These are phyloP conservation scores for Epinotia demarniana DNA, from an alignment of 2,888 invertebrate genomes.

Conservation along the genomic window DNA sequence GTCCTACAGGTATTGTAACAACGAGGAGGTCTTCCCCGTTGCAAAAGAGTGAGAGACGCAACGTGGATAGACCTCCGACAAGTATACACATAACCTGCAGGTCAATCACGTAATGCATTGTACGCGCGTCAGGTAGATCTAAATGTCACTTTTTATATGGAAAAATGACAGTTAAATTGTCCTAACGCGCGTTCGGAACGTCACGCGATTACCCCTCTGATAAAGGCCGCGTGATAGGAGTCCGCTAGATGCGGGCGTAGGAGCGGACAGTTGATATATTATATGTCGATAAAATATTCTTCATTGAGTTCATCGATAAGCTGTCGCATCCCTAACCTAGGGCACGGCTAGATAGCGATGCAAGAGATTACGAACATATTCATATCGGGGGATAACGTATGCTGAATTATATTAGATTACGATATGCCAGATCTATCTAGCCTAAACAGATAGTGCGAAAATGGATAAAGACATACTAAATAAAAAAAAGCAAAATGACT, in stretches of 20 bases:
- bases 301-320: conserved; percentile 47
- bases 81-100: too few relatives aligned
- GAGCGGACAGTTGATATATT: not conserved
- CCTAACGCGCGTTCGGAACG: too few relatives aligned
- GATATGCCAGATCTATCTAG: conserved; percentile 46
- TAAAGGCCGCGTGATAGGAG: too few relatives aligned
- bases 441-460: conserved; percentile 17
- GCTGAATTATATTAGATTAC: conserved; percentile 75
- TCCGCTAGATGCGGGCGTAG: not conserved
- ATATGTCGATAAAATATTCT: conserved; percentile 7
- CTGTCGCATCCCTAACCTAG: conserved; percentile 68
- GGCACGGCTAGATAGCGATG: conserved; percentile 74
- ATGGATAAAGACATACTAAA: not conserved
- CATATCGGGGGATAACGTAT: conserved; percentile 69
- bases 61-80: too few relatives aligned
- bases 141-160: too few relatives aligned
- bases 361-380: conserved; percentile 76
- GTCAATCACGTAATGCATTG: too few relatives aligned
- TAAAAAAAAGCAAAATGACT: not conserved
- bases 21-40: too few relatives aligned
- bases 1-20: too few relatives aligned
- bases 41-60: too few relatives aligned
- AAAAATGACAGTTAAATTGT: too few relatives aligned
- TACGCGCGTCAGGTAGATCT: too few relatives aligned
- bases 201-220: too few relatives aligned